Evolutionary conservation across 1,140 invertebrate genomes (phyloP).

Genomic region (Drosophila seguyi): DNA sequence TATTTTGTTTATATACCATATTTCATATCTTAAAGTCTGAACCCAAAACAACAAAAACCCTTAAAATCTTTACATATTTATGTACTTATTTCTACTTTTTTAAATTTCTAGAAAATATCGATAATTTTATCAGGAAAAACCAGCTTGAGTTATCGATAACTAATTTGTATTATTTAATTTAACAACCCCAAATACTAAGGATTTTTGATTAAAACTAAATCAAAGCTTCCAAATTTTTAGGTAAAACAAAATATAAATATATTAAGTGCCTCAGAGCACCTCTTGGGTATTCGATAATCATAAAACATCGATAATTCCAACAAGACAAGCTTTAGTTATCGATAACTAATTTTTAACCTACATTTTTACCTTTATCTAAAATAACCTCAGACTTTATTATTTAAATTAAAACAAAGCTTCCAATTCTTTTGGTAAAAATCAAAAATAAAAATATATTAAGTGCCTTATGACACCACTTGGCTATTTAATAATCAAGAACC

Average conservation of each 20-base stretch:
- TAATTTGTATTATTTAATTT: too few relatives aligned
- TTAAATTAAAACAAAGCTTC: too few relatives aligned
- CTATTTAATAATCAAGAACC: neutral
- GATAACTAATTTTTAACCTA: too few relatives aligned
- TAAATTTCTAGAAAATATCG: neutral
- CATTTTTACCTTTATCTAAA: too few relatives aligned
- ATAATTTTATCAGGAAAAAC: neutral
- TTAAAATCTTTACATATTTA: too few relatives aligned
- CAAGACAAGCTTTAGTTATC: too few relatives aligned
- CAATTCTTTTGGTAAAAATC: neutral
- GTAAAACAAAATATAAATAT: neutral
- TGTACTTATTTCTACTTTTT: neutral
- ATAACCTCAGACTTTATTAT: too few relatives aligned
- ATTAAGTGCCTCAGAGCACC: neutral
- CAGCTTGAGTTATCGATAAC: neutral
- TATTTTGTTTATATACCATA: too few relatives aligned
- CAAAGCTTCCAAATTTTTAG: neutral
- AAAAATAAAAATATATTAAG: neutral
- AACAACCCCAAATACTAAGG: neutral
- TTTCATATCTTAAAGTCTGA: neutral
- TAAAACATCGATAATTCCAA: too few relatives aligned
- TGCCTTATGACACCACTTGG: neutral
- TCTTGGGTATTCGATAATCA: neutral
- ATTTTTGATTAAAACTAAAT: too few relatives aligned
- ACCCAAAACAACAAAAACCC: neutral